Conservation (phyloP, 2,797 vertebrate species). For the Mycteria americana region DNA sequence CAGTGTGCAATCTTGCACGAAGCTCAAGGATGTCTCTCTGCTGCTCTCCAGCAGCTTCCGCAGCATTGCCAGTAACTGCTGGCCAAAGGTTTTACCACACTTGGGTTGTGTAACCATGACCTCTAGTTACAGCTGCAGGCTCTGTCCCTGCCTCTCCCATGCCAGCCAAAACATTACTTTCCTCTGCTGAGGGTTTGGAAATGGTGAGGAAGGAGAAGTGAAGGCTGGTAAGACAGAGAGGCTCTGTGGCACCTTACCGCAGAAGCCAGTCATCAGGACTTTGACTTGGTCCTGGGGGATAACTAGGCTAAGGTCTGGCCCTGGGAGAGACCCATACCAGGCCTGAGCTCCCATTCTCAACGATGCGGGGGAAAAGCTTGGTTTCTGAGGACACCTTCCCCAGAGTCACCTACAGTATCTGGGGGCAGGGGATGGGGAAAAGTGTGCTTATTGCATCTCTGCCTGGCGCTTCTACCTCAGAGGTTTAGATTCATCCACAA, state of each 20-base stretch:
- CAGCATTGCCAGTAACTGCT: slow-evolving; percentile 56
- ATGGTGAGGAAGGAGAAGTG: background rate
- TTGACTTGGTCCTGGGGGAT: background rate
- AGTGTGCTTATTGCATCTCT: background rate
- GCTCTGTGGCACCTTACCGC: background rate
- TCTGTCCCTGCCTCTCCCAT: background rate
- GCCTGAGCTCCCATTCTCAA: background rate
- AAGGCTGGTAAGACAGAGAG: background rate
- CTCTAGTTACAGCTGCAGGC: slow-evolving; percentile 27
- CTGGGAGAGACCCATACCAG: background rate
- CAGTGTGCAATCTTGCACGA: slow-evolving; percentile 16
- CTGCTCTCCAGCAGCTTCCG: slow-evolving; percentile 56
- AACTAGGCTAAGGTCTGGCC: background rate
- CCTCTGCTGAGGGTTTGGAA: background rate
- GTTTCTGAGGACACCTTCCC: background rate
- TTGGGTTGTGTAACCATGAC: slow-evolving; percentile 48
- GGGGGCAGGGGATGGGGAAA: background rate
- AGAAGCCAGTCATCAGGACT: background rate
- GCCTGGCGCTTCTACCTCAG: background rate
- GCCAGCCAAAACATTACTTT: slow-evolving; percentile 4
- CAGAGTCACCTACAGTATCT: background rate
- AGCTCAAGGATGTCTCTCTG: background rate
- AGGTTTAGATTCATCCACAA: background rate
- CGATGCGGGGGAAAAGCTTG: accelerated
- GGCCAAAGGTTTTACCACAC: slow-evolving; percentile 58